Evolutionary conservation across 2,888 invertebrate species (phyloP).

Genomic region (Spilarctia lutea): DNA sequence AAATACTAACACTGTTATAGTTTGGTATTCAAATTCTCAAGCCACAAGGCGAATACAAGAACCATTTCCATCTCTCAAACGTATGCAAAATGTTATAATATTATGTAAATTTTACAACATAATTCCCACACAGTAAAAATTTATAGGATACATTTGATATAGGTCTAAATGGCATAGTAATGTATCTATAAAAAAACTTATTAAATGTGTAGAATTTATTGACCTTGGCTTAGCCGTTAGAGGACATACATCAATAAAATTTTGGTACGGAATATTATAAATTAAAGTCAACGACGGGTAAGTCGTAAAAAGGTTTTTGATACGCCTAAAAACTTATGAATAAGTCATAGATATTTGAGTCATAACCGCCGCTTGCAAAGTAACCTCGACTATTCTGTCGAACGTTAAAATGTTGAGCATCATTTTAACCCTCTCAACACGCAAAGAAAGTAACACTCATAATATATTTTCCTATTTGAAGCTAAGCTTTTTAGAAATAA

Average conservation of each 20-base stretch:
- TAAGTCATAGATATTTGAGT: conserved; percentile 50
- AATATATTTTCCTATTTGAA: conserved; percentile 45
- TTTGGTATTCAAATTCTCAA: background rate
- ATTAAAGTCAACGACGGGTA: conserved; percentile 32
- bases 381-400: conserved; percentile 50
- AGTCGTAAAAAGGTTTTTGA: conserved; percentile 47
- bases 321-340: conserved; percentile 51
- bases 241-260: conserved; percentile 25
- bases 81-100: background rate
- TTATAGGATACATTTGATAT: background rate
- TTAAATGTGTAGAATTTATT: conserved; percentile 16
- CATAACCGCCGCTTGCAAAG: conserved; percentile 44
- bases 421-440: conserved; percentile 51
- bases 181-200: conserved; percentile 6
- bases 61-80: background rate
- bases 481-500: conserved; percentile 35
- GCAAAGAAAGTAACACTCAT: conserved; percentile 49
- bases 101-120: background rate
- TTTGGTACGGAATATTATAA: conserved; percentile 25
- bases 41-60: background rate
- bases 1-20: background rate
- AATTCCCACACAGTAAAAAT: background rate
- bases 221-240: conserved; percentile 5
- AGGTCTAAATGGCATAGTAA: conserved; percentile 1
- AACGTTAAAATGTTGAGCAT: conserved; percentile 50